Evolutionary conservation across 1,140 invertebrate genomes (phyloP).

Genomic region (Rhyacophila brunnea): DNA sequence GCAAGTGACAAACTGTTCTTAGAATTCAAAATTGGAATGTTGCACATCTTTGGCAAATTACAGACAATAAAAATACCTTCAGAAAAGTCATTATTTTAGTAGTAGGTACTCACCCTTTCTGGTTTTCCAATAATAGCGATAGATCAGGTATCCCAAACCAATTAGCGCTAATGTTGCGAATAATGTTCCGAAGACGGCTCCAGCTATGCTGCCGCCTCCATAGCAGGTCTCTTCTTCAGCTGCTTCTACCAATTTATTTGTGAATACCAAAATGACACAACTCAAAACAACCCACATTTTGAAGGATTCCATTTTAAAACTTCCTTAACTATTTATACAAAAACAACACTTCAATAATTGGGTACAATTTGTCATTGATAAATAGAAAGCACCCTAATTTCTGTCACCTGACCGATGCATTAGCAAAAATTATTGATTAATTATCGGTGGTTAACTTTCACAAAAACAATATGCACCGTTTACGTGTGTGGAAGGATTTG

Average conservation of each 20-base stretch:
- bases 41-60: too few species aligned
- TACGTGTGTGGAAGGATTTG: background rate
- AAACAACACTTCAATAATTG: too few species aligned
- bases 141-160: constrained; percentile 21
- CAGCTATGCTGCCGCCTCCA: constrained; percentile 24
- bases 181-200: constrained; percentile 28
- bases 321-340: background rate
- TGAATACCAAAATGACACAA: background rate
- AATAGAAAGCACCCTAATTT: too few species aligned
- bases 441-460: background rate
- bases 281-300: background rate
- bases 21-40: too few species aligned
- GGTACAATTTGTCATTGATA: too few species aligned
- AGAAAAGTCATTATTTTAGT: too few species aligned
- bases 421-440: background rate
- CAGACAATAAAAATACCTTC: too few species aligned
- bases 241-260: background rate
- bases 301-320: background rate
- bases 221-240: constrained; percentile 12
- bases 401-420: background rate
- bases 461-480: background rate
- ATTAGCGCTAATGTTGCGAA: constrained; percentile 17
- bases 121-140: constrained; percentile 29
- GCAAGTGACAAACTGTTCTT: too few species aligned
- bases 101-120: constrained; percentile 24